Conservation (phyloP, 2,797 vertebrate species). For the Diplodus sargus region DNA sequence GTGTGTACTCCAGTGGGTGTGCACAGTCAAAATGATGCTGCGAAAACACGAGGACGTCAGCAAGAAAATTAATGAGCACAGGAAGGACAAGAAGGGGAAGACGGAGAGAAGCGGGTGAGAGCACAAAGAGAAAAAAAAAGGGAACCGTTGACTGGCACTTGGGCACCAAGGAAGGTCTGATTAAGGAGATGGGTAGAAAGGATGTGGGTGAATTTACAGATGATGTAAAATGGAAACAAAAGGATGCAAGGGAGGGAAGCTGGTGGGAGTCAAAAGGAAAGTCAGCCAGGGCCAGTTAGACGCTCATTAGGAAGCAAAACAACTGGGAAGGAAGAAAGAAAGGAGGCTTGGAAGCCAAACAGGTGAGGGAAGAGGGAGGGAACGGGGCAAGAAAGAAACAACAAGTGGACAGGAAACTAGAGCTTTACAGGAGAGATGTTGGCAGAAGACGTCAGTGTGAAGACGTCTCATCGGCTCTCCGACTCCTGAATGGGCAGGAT, state of each 20-base stretch:
- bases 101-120: not conserved
- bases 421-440: conserved; percentile 14
- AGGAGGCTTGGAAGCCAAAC: conserved; percentile 19
- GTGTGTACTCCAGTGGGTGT: too few species aligned
- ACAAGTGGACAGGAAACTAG: conserved; percentile 3
- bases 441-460: conserved; percentile 27
- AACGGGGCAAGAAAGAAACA: not conserved
- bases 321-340: not conserved
- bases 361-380: conserved; percentile 7
- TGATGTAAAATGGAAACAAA: not conserved
- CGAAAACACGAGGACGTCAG: not conserved
- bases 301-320: conserved; percentile 19
- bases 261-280: not conserved
- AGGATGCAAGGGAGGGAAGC: not conserved
- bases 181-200: too few species aligned
- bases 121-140: not conserved
- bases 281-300: conserved; percentile 1
- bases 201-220: not conserved
- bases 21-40: not conserved
- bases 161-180: not conserved
- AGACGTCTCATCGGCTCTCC: not conserved
- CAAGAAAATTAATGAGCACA: not conserved
- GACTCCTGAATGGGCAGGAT: conserved; percentile 16
- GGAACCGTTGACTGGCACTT: not conserved
- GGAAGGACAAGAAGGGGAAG: not conserved